Evolutionary conservation across 1,140 invertebrate species (phyloP).

Genomic region (Kradibia gibbosae): DNA sequence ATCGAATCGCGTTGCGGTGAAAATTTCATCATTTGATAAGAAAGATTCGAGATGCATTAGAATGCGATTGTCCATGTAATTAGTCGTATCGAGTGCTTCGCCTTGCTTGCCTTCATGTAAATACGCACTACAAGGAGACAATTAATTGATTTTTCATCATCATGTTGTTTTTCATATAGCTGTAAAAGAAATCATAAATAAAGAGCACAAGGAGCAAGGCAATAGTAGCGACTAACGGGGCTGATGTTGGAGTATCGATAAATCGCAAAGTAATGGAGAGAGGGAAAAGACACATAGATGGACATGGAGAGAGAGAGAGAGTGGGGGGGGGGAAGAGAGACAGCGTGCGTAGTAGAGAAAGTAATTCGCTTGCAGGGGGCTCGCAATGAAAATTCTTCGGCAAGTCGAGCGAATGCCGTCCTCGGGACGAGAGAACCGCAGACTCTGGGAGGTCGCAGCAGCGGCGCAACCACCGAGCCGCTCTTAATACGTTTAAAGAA

Average conservation of each 20-base stretch:
- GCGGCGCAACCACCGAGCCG: neutral
- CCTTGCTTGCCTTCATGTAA: neutral
- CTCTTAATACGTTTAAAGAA: neutral
- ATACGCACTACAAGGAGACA: neutral
- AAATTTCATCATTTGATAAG: neutral
- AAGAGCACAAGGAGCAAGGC: constrained; percentile 11
- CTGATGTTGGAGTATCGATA: neutral
- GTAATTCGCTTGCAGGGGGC: neutral
- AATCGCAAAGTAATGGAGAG: too few relatives aligned
- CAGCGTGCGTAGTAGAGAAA: too few relatives aligned
- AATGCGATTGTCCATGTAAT: constrained; percentile 13
- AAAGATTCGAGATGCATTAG: neutral
- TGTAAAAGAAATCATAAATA: constrained; percentile 12
- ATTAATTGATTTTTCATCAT: too few relatives aligned
- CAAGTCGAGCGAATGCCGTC: neutral
- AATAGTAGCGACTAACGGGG: neutral
- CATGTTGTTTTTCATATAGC: neutral
- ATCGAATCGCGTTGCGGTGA: constrained; percentile 2
- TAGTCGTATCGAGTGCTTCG: constrained; percentile 36
- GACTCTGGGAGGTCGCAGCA: neutral
- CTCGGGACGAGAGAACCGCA: neutral
- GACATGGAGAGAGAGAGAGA: neutral
- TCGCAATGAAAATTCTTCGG: neutral
- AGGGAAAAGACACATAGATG: neutral
- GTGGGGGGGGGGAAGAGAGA: too few relatives aligned